Evolutionary conservation across 2,888 invertebrate genomes (phyloP).

Genomic region (Hetaerina titia): DNA sequence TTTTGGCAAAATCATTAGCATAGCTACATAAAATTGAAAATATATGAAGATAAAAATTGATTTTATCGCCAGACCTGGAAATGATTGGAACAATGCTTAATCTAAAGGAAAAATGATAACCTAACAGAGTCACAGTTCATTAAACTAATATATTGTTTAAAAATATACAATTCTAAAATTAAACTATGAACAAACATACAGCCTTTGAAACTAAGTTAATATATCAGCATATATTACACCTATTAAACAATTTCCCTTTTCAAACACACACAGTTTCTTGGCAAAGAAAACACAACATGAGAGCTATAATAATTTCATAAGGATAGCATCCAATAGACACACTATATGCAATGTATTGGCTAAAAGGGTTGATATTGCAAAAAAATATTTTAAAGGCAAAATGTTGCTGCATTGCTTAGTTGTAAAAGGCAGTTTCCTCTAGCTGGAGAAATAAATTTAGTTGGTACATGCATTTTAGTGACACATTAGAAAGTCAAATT

Average conservation of each 20-base stretch:
- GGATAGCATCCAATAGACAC: neutral
- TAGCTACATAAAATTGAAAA: no score
- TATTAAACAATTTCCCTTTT: neutral
- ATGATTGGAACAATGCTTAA: neutral
- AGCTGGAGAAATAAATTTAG: neutral
- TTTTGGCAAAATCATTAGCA: no score
- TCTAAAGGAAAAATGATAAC: neutral
- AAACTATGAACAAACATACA: neutral
- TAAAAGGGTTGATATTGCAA: neutral
- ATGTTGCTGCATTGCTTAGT: neutral
- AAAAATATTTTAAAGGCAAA: neutral
- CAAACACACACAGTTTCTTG: slow-evolving; percentile 7
- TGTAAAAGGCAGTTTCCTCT: neutral
- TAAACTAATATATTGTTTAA: neutral
- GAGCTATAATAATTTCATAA: neutral
- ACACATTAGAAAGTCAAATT: neutral
- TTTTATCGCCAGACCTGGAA: neutral
- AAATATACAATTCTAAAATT: neutral
- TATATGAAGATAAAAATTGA: no score
- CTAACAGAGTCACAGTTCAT: neutral
- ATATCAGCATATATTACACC: neutral
- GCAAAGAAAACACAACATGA: neutral
- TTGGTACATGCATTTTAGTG: slow-evolving; percentile 4
- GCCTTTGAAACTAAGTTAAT: neutral
- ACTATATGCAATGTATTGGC: neutral